Percentiles rank a stretch among this genome's conserved stretches.
phyloP scores from a whole-genome alignment of 1,140 invertebrate species.

The Achatina immaculata region DNA sequence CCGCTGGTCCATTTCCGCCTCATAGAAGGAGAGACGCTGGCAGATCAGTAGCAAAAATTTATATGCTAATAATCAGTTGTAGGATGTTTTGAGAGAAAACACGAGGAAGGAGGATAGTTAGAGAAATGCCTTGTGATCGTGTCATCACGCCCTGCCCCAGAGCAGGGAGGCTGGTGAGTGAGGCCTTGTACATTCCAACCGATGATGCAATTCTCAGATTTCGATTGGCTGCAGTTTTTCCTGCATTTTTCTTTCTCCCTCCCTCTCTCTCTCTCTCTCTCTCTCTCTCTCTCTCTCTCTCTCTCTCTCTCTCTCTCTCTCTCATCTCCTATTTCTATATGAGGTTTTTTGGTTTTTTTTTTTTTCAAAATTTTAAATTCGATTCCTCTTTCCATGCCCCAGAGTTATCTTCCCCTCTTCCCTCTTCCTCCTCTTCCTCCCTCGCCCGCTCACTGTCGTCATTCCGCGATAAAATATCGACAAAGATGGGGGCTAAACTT shows the following conservation, averaged over 20 bases:
- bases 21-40: neutral
- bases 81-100: neutral
- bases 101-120: neutral
- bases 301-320: conserved; percentile 31
- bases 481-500: too few relatives aligned
- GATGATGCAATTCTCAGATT: neutral
- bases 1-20: neutral
- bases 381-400: too few relatives aligned
- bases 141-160: neutral
- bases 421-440: too few relatives aligned
- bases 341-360: neutral
- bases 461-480: too few relatives aligned
- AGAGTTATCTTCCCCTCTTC: too few relatives aligned
- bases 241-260: neutral
- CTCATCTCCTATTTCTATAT: too few relatives aligned
- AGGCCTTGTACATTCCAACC: neutral
- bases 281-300: conserved; percentile 31
- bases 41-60: neutral
- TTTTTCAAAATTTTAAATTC: neutral
- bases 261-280: conserved; percentile 31
- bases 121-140: neutral
- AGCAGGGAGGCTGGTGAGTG: too few relatives aligned
- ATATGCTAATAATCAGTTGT: neutral
- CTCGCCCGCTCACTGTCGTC: too few relatives aligned
- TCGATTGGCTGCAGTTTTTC: neutral